Evolutionary conservation across 2,113 vertebrate species (phyloP).

Genomic region (Pomatostomus ruficeps): DNA sequence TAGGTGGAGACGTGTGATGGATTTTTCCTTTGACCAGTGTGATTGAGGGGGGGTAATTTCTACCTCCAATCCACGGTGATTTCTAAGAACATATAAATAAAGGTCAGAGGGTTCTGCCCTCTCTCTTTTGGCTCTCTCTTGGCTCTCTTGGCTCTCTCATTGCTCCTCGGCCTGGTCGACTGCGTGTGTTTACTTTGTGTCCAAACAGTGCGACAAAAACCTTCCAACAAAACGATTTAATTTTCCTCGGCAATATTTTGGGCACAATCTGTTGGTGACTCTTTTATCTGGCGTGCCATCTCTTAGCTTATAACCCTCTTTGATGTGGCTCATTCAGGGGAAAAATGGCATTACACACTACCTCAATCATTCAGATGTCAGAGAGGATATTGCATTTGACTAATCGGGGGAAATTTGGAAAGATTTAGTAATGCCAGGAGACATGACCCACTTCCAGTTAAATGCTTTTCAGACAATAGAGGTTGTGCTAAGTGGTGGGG

Average conservation of each 20-base stretch:
- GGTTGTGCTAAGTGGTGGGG: background rate
- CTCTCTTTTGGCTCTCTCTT: too few relatives aligned
- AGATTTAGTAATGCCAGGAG: conserved; percentile 55
- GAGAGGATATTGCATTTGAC: conserved; percentile 1
- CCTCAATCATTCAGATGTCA: conserved; percentile 45
- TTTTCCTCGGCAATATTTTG: background rate
- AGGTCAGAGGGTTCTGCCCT: too few relatives aligned
- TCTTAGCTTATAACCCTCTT: background rate
- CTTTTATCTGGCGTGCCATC: background rate
- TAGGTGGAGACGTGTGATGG: too few relatives aligned
- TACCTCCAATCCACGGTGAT: too few relatives aligned
- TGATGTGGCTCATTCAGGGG: conserved; percentile 50
- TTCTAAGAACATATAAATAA: too few relatives aligned
- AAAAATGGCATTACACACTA: conserved; percentile 44
- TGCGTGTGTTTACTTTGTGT: too few relatives aligned
- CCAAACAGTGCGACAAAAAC: too few relatives aligned
- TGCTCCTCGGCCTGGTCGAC: too few relatives aligned
- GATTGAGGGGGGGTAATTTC: too few relatives aligned
- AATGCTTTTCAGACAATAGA: conserved; percentile 3
- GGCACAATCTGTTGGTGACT: background rate
- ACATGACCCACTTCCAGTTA: conserved; percentile 58
- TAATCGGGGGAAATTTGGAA: conserved; percentile 51
- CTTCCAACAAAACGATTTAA: background rate
- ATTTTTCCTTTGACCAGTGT: too few relatives aligned
- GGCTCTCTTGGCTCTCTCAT: too few relatives aligned